Evolutionary conservation across 2,113 vertebrate species (phyloP).

Genomic region (Pundamilia nyererei): DNA sequence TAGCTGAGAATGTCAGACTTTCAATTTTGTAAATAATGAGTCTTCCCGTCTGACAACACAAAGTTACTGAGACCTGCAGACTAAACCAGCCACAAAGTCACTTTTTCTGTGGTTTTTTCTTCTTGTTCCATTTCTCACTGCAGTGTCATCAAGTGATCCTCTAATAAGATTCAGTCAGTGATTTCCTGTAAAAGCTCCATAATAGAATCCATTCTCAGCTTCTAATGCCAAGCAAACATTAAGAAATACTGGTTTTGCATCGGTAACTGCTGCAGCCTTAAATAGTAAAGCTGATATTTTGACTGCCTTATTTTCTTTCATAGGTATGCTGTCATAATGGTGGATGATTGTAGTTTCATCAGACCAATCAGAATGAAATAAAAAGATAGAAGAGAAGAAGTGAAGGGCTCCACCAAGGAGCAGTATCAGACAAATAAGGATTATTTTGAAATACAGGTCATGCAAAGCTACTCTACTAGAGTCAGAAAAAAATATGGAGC

Average conservation of each 20-base stretch:
- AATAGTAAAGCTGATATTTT: neutral
- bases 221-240: neutral
- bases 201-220: neutral
- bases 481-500: neutral
- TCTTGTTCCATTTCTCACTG: neutral
- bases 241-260: neutral
- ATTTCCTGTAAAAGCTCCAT: neutral
- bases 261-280: neutral
- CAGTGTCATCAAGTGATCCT: neutral
- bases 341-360: neutral
- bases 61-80: neutral
- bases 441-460: neutral
- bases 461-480: neutral
- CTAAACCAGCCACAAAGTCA: neutral
- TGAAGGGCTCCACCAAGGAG: neutral
- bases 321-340: neutral
- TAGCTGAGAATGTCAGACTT: neutral
- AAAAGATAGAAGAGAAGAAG: neutral
- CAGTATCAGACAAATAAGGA: neutral
- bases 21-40: neutral
- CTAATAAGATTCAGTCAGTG: neutral
- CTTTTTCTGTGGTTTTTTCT: neutral
- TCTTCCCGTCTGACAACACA: neutral
- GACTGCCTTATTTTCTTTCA: neutral
- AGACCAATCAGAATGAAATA: neutral